Conservation (phyloP, 2,888 invertebrate genomes). For the Cyrtodaria siliqua region DNA sequence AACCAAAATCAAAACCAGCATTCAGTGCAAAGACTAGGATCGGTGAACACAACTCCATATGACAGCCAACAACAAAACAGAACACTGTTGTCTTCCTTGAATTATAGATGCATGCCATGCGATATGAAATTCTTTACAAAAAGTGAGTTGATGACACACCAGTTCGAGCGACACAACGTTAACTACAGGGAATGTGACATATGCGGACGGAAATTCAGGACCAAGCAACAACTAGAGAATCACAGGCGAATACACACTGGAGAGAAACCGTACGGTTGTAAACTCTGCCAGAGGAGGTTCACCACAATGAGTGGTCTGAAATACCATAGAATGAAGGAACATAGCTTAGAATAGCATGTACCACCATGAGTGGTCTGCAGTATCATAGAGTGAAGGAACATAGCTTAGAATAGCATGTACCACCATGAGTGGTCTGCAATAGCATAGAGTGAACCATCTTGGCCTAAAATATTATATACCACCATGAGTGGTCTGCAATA, state of each 20-base stretch:
- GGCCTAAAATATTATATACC: no score
- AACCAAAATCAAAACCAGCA: no score
- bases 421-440: no score
- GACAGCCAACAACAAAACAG: no score
- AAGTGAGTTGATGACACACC: slow-evolving; percentile 16
- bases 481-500: no score
- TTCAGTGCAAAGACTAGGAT: no score
- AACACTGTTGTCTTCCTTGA: not conserved
- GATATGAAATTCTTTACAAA: slow-evolving; percentile 11
- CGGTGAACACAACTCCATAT: no score
- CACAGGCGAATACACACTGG: slow-evolving; percentile 17
- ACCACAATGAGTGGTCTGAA: not conserved
- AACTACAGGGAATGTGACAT: slow-evolving; percentile 17
- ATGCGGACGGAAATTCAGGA: slow-evolving; percentile 31
- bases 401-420: not conserved
- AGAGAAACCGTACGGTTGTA: slow-evolving; percentile 17
- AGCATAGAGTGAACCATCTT: no score
- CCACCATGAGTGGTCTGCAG: not conserved
- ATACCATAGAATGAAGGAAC: slow-evolving; percentile 15
- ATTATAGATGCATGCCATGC: slow-evolving; percentile 12
- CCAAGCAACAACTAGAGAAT: slow-evolving; percentile 30
- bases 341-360: not conserved
- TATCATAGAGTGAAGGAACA: slow-evolving; percentile 18
- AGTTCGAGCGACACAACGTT: slow-evolving; percentile 20
- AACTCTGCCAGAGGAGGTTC: not conserved